Conservation (phyloP, 2,797 vertebrate species). For the Coendou prehensilis region DNA sequence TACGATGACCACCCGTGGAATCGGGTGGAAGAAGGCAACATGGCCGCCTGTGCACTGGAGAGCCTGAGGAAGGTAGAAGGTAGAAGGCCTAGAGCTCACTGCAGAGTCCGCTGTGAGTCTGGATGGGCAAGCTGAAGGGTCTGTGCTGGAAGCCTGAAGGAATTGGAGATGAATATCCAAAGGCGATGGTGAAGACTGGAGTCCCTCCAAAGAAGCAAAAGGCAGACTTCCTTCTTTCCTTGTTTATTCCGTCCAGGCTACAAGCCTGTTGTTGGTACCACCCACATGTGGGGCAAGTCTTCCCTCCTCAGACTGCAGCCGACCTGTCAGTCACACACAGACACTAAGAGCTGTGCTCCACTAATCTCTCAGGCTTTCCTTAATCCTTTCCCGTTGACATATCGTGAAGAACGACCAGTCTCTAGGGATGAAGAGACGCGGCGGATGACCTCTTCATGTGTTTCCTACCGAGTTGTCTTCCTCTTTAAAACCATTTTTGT, state of each 20-base stretch:
- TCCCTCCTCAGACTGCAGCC: background rate
- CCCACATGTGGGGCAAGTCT: background rate
- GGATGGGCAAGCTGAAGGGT: background rate
- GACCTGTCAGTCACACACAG: background rate
- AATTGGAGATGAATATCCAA: background rate
- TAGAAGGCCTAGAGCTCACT: background rate
- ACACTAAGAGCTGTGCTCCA: background rate
- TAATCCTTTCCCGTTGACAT: background rate
- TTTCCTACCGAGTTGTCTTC: background rate
- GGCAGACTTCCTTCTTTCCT: background rate
- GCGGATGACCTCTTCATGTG: background rate
- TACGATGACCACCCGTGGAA: background rate
- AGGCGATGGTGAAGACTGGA: background rate
- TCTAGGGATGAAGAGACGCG: too few species aligned
- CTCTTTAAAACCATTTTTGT: background rate
- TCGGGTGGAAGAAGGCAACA: background rate
- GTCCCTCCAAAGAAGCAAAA: background rate
- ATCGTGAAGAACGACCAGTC: background rate
- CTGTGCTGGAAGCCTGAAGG: background rate
- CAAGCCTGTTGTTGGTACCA: background rate
- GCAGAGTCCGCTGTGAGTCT: background rate
- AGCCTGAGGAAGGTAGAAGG: background rate
- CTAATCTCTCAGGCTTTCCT: background rate
- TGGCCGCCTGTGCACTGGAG: background rate
- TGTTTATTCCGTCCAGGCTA: background rate